These are phyloP conservation scores for Dendrolimus kikuchii DNA, from an alignment of 1,140 invertebrate genomes.

Conservation along the genomic window DNA sequence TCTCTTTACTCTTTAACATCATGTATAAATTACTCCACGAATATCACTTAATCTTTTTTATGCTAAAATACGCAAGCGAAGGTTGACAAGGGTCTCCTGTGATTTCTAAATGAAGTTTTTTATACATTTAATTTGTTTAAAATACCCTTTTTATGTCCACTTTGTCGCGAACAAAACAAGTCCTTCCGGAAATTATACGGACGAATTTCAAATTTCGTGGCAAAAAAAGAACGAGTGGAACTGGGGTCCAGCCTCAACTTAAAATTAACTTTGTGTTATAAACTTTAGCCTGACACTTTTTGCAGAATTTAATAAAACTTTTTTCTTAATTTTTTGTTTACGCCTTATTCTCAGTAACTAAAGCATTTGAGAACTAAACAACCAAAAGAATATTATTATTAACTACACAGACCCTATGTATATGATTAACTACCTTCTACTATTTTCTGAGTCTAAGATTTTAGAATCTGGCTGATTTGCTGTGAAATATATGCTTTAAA, in stretches of 20 bases:
- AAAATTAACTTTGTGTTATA: neutral
- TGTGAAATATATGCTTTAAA: too few relatives aligned
- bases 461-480: too few relatives aligned
- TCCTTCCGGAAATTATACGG: slow-evolving; percentile 2
- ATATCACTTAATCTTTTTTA: slow-evolving; percentile 40
- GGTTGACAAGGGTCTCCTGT: slow-evolving; percentile 40
- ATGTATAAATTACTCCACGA: slow-evolving; percentile 24
- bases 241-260: neutral
- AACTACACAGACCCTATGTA: too few relatives aligned
- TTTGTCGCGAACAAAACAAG: slow-evolving; percentile 6
- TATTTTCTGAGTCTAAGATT: too few relatives aligned
- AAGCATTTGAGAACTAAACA: too few relatives aligned
- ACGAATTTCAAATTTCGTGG: neutral
- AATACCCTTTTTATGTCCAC: slow-evolving; percentile 11
- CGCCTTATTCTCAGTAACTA: too few relatives aligned
- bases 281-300: neutral
- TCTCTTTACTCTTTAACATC: neutral
- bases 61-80: slow-evolving; percentile 28
- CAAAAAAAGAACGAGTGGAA: neutral
- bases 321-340: too few relatives aligned
- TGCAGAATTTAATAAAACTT: too few relatives aligned
- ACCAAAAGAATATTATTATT: too few relatives aligned
- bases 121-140: slow-evolving; percentile 23
- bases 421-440: too few relatives aligned
- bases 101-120: slow-evolving; percentile 34